Evolutionary conservation across 2,888 invertebrate species (phyloP).

Genomic region (Microdon myrmicae): DNA sequence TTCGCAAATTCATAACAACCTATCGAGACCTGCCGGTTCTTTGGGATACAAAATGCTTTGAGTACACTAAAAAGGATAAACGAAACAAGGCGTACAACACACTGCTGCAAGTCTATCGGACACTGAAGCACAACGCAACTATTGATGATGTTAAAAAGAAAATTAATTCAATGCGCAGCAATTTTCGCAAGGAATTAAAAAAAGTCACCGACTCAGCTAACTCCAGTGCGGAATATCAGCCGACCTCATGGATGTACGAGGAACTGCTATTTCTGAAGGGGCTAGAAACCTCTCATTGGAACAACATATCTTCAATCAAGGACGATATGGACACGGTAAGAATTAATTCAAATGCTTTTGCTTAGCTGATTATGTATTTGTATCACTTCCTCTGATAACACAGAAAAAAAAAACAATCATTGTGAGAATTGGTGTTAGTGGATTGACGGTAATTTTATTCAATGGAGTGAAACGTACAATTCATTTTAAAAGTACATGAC

Average conservation of each 20-base stretch:
- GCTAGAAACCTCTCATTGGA: constrained; percentile 10
- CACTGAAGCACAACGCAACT: constrained; percentile 62
- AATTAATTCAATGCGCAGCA: constrained; percentile 63
- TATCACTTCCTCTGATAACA: too few species aligned
- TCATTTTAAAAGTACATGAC: too few species aligned
- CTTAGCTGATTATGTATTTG: too few species aligned
- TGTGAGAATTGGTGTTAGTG: too few species aligned
- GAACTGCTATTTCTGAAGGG: constrained; percentile 29
- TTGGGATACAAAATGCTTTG: constrained; percentile 63
- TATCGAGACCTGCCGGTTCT: constrained; percentile 58
- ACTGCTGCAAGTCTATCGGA: constrained; percentile 60
- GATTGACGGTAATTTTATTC: too few species aligned
- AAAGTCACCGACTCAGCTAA: constrained; percentile 25
- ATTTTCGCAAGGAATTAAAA: constrained; percentile 63
- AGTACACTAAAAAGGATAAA: constrained; percentile 64
- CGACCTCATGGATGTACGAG: constrained; percentile 38
- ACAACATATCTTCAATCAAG: too few species aligned
- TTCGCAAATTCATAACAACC: constrained; percentile 27
- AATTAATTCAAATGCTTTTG: too few species aligned
- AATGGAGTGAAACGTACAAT: too few species aligned
- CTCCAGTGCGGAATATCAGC: constrained; percentile 15
- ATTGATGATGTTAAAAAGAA: constrained; percentile 64
- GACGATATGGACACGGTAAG: too few species aligned
- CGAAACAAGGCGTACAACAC: constrained; percentile 61
- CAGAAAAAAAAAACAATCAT: too few species aligned